Percentiles rank a stretch among this genome's conserved stretches.
Evolutionary conservation across 2,797 vertebrate genomes (phyloP).

Genomic region (Emys orbicularis): DNA sequence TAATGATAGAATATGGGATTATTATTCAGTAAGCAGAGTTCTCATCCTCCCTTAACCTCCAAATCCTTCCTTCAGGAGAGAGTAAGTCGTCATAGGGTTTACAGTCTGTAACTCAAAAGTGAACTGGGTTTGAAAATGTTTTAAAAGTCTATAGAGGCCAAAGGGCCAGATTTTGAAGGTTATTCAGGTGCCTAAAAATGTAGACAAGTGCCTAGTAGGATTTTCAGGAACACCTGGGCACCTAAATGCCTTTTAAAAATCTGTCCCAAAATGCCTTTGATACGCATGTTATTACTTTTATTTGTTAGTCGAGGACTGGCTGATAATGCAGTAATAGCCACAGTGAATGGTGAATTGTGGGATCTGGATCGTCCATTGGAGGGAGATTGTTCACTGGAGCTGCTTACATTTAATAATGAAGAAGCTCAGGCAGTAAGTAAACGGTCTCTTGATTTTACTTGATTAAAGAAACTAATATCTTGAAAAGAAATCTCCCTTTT

Average conservation of each 20-base stretch:
- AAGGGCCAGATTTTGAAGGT: not conserved
- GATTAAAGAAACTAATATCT: not conserved
- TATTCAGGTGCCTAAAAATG: rapidly evolving
- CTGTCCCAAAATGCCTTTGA: not conserved
- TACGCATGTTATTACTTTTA: not conserved
- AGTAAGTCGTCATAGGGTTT: not conserved
- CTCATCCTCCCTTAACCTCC: not conserved
- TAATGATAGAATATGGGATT: not conserved
- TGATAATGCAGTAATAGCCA: constrained; percentile 89
- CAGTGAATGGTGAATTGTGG: constrained; percentile 91
- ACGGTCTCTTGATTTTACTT: not conserved
- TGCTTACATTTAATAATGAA: constrained; percentile 90
- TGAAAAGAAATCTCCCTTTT: not conserved
- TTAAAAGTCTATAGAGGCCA: not conserved
- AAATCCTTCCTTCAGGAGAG: not conserved
- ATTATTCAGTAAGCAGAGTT: not conserved
- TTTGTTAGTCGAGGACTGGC: constrained; percentile 86
- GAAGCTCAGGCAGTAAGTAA: constrained; percentile 93
- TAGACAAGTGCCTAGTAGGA: rapidly evolving
- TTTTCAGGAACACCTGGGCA: not conserved
- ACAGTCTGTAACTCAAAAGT: not conserved
- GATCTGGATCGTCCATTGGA: constrained; percentile 94
- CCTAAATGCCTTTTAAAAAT: not conserved
- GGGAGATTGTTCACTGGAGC: constrained; percentile 86
- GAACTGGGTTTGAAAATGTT: not conserved